Percentiles rank a stretch among this genome's conserved stretches.
Conservation (phyloP, 1,140 invertebrate species). For the Papilio aristodemus region DNA sequence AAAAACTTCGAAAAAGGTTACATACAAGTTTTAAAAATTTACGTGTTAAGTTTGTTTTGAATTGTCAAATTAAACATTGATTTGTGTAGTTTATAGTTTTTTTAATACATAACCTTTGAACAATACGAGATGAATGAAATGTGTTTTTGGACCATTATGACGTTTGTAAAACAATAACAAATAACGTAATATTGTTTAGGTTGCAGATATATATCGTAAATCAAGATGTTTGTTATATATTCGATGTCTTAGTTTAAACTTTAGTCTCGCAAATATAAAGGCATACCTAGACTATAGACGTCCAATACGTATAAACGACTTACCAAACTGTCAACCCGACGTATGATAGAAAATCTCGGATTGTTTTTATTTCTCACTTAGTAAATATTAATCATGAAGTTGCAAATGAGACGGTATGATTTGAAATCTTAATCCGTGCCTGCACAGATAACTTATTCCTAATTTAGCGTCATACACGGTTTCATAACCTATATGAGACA, state of each 20-base stretch:
- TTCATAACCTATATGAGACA: slow-evolving; percentile 61
- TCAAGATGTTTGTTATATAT: too few species aligned
- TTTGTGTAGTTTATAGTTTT: too few species aligned
- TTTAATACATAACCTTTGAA: too few species aligned
- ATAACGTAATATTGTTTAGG: neutral
- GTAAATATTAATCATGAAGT: neutral
- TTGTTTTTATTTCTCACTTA: neutral
- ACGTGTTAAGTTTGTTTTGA: too few species aligned
- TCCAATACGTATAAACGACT: neutral
- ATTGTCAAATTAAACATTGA: too few species aligned
- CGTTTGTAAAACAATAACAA: neutral
- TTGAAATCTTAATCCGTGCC: neutral
- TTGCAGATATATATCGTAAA: neutral
- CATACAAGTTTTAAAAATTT: too few species aligned
- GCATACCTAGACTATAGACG: too few species aligned
- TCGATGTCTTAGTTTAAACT: too few species aligned
- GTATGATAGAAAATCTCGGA: neutral
- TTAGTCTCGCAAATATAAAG: too few species aligned
- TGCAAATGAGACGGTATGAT: neutral
- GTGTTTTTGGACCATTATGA: too few species aligned
- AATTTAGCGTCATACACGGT: slow-evolving; percentile 36
- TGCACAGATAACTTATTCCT: slow-evolving; percentile 4
- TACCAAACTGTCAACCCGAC: slow-evolving; percentile 13
- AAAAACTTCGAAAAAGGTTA: too few species aligned
- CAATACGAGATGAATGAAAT: too few species aligned